Evolutionary conservation across 2,113 vertebrate species (phyloP).

Genomic region (Ceratotherium simum): DNA sequence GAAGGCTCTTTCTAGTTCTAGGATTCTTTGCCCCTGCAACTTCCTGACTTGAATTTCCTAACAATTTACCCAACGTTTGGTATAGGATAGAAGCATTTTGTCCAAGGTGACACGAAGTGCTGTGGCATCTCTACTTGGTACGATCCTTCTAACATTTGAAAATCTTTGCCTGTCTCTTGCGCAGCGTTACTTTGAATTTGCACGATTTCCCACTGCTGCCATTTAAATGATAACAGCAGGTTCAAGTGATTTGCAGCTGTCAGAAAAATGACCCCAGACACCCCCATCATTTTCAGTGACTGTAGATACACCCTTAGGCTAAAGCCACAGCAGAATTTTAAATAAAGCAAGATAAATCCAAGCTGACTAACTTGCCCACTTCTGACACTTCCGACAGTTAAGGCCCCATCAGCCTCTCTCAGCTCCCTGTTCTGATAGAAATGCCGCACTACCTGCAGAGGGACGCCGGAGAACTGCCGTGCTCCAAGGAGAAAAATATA

Average conservation of each 20-base stretch:
- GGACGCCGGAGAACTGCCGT: not conserved
- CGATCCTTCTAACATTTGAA: not conserved
- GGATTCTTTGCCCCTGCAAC: not conserved
- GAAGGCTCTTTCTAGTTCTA: not conserved
- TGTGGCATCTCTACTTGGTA: not conserved
- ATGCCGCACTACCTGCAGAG: not conserved
- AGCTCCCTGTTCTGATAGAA: not conserved
- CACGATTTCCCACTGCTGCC: constrained; percentile 19
- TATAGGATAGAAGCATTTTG: not conserved
- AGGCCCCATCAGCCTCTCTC: not conserved
- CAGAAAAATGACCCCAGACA: constrained; percentile 56
- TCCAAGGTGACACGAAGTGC: constrained; percentile 50
- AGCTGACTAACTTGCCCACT: not conserved
- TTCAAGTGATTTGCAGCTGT: constrained; percentile 70
- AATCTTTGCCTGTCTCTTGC: not conserved
- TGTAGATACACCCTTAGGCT: constrained; percentile 32
- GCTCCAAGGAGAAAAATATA: not conserved
- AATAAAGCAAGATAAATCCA: constrained; percentile 42
- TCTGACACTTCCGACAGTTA: not conserved
- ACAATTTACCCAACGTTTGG: not conserved
- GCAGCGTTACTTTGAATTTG: not conserved
- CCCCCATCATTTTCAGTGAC: not conserved
- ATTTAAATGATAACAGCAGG: constrained; percentile 21
- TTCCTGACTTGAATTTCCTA: not conserved
- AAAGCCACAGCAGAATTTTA: constrained; percentile 60